Conservation (phyloP, 1,140 invertebrate species). For the Whitmania pigra region DNA sequence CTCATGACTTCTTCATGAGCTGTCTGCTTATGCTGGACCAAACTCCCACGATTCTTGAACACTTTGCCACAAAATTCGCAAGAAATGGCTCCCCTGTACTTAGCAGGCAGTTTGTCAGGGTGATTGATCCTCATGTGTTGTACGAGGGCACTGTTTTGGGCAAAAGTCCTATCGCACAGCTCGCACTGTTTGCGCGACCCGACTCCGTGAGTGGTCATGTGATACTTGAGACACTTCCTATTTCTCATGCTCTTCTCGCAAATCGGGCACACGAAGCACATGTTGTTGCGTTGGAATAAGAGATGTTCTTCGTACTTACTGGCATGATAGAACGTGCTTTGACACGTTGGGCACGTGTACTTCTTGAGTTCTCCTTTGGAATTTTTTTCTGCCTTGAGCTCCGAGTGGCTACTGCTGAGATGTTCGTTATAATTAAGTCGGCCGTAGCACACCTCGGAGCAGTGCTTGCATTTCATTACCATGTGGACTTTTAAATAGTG, state of each 20-base stretch:
- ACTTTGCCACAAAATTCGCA: background rate
- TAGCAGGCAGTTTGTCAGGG: background rate
- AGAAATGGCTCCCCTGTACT: background rate
- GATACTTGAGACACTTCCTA: slow-evolving; percentile 11
- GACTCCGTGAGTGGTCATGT: background rate
- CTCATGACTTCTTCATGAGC: background rate
- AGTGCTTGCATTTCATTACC: slow-evolving; percentile 11
- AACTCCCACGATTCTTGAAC: background rate
- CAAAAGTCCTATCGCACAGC: slow-evolving; percentile 2
- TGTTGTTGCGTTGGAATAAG: background rate
- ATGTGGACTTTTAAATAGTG: slow-evolving; percentile 10
- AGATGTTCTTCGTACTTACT: slow-evolving; percentile 2
- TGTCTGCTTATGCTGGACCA: slow-evolving; percentile 12
- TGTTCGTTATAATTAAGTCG: background rate
- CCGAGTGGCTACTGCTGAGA: background rate
- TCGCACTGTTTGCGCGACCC: slow-evolving; percentile 4
- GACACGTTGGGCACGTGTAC: background rate
- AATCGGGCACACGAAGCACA: background rate
- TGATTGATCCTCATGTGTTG: slow-evolving; percentile 9
- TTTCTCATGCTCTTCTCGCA: slow-evolving; percentile 11
- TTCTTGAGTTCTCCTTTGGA: slow-evolving; percentile 5
- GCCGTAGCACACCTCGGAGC: slow-evolving; percentile 3
- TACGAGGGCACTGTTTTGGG: slow-evolving; percentile 9
- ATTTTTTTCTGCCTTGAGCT: slow-evolving; percentile 3
- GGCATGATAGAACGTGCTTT: background rate